Percentiles rank a stretch among this genome's conserved stretches.
Evolutionary conservation across 2,888 invertebrate species (phyloP).

Genomic region (Drosophila subquinaria): DNA sequence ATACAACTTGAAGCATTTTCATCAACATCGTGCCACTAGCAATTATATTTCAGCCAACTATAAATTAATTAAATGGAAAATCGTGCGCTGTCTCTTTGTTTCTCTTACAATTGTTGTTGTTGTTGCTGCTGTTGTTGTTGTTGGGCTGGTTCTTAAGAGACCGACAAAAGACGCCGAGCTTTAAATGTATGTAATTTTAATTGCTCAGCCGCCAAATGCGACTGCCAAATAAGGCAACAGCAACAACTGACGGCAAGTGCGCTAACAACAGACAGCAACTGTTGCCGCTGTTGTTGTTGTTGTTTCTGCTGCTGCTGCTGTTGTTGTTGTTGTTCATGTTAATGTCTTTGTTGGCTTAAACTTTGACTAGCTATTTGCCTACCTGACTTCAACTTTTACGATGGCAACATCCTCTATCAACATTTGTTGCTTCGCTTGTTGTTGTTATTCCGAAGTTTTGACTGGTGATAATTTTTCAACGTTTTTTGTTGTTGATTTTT

Average conservation of each 20-base stretch:
- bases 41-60: constrained; percentile 69
- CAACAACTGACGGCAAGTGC: constrained; percentile 42
- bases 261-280: constrained; percentile 32
- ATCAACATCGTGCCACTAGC: constrained; percentile 72
- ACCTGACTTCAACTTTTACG: constrained; percentile 1
- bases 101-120: constrained; percentile 10
- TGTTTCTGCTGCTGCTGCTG: constrained; percentile 7
- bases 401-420: constrained; percentile 30
- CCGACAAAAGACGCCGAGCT: constrained; percentile 75
- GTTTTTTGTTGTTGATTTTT: constrained; percentile 3
- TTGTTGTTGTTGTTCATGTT: constrained; percentile 21
- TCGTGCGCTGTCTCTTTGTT: constrained; percentile 66
- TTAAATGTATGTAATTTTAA: constrained; percentile 79
- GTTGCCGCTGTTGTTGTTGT: constrained; percentile 18
- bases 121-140: constrained; percentile 12
- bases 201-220: constrained; percentile 67
- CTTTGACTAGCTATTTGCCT: constrained; percentile 10
- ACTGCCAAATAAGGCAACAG: constrained; percentile 68
- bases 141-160: constrained; percentile 48
- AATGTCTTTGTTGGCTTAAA: constrained; percentile 42
- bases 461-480: constrained; percentile 24
- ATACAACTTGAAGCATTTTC: constrained; percentile 61
- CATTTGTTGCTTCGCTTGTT: constrained; percentile 18
- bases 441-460: constrained; percentile 15
- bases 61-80: constrained; percentile 81